Evolutionary conservation across 2,113 vertebrate species (phyloP).

Genomic region (Melanerpes formicivorus): DNA sequence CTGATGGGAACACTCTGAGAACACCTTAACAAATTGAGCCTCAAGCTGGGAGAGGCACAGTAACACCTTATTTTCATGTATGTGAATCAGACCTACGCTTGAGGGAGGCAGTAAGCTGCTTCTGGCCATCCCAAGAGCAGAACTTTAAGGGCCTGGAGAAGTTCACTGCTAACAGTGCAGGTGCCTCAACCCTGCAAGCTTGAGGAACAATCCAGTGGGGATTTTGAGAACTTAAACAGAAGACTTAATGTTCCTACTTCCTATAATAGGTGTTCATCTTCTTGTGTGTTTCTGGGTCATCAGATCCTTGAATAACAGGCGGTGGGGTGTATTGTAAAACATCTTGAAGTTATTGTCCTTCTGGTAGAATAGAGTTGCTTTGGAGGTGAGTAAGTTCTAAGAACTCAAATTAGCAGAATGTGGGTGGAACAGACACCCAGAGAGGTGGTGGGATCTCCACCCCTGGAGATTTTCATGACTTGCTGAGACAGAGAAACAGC

Average conservation of each 20-base stretch:
- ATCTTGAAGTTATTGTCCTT: background rate
- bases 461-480: background rate
- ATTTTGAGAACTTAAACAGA: background rate
- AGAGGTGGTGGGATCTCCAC: background rate
- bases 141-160: background rate
- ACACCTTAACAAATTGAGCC: background rate
- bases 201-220: background rate
- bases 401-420: background rate
- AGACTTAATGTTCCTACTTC: background rate
- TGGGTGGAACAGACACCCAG: background rate
- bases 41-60: background rate
- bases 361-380: background rate
- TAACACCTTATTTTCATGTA: background rate
- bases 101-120: background rate
- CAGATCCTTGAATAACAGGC: background rate
- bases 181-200: background rate
- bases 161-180: background rate
- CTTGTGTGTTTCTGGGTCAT: background rate
- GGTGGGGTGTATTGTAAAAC: background rate
- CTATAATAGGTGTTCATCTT: background rate
- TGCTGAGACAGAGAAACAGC: background rate
- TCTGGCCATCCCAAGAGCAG: background rate
- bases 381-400: background rate
- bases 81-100: background rate
- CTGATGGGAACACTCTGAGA: background rate